A percentile compares a stretch with the other conserved stretches of the same genome.
Evolutionary conservation across 1,140 invertebrate species (phyloP).

Genomic region (Zaprionus taronus): DNA sequence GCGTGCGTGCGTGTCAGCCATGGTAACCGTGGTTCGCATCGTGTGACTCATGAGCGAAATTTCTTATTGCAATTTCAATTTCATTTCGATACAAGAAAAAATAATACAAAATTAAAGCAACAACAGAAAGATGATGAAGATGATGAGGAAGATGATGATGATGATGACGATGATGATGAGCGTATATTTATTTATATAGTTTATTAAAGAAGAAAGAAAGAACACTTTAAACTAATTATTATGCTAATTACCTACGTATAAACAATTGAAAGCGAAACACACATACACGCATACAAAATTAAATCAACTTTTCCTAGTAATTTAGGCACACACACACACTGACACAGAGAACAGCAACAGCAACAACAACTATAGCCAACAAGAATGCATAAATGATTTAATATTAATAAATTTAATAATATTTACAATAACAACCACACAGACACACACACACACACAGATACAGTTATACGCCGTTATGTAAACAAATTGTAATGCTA

Average conservation of each 20-base stretch:
- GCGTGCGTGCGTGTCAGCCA: not conserved
- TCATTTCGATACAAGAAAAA: slow-evolving; percentile 20
- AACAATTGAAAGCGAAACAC: slow-evolving; percentile 47
- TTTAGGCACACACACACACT: slow-evolving; percentile 47
- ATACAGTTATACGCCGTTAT: slow-evolving; percentile 47
- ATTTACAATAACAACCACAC: slow-evolving; percentile 33
- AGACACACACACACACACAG: slow-evolving; percentile 42
- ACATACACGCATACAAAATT: slow-evolving; percentile 25
- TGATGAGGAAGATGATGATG: slow-evolving; percentile 20
- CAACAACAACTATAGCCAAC: slow-evolving; percentile 16
- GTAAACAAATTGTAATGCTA: slow-evolving; percentile 57
- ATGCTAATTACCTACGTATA: slow-evolving; percentile 58
- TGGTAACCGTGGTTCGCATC: not conserved
- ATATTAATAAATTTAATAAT: slow-evolving; percentile 1
- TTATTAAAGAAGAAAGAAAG: slow-evolving; percentile 46
- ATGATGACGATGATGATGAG: slow-evolving; percentile 6
- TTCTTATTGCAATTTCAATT: slow-evolving; percentile 13
- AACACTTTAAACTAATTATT: slow-evolving; percentile 67
- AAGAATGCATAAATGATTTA: slow-evolving; percentile 29
- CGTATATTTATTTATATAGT: slow-evolving; percentile 77
- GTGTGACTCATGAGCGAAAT: not conserved
- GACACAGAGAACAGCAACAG: slow-evolving; percentile 14
- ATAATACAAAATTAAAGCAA: slow-evolving; percentile 12
- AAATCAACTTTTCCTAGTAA: slow-evolving; percentile 61
- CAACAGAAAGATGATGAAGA: slow-evolving; percentile 22